These are phyloP conservation scores for Sorex araneus DNA, from an alignment of 2,113 vertebrate genomes.

Conservation along the genomic window DNA sequence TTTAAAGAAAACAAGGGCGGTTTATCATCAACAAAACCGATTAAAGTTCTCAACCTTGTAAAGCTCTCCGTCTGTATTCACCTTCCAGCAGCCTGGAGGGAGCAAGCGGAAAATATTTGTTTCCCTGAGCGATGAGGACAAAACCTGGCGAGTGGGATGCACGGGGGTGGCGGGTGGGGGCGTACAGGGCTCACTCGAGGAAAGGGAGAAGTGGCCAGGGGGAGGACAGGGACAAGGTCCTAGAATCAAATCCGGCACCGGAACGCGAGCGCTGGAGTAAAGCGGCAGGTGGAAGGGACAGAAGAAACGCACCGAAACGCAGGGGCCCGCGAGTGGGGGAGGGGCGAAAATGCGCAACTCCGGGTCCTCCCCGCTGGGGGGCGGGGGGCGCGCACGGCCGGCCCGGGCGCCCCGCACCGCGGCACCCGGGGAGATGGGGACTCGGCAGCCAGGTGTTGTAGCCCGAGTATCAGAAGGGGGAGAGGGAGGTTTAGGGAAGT, in stretches of 20 bases:
- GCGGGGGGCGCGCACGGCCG: background rate
- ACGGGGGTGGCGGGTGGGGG: background rate
- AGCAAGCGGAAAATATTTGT: conserved; percentile 63
- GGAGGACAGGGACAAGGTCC: background rate
- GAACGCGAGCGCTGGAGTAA: background rate
- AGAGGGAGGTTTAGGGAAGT: background rate
- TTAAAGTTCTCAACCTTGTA: conserved; percentile 60
- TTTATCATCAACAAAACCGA: conserved; percentile 39
- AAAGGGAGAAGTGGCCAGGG: background rate
- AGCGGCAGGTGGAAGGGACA: background rate
- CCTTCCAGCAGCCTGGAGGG: conserved; percentile 70
- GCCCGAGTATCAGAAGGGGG: background rate
- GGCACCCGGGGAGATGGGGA: background rate
- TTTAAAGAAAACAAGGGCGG: conserved; percentile 40
- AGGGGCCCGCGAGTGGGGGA: no score
- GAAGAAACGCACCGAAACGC: no score
- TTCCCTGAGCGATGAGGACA: conserved; percentile 6
- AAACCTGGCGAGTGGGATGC: background rate
- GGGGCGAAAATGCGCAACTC: background rate
- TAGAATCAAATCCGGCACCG: background rate
- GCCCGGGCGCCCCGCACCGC: background rate
- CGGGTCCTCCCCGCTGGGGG: background rate
- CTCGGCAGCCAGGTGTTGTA: background rate
- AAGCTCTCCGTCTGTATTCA: conserved; percentile 56
- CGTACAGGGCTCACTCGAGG: background rate